phyloP scores from a whole-genome alignment of 2,113 vertebrate species.

The Phyllopteryx taeniolatus region DNA sequence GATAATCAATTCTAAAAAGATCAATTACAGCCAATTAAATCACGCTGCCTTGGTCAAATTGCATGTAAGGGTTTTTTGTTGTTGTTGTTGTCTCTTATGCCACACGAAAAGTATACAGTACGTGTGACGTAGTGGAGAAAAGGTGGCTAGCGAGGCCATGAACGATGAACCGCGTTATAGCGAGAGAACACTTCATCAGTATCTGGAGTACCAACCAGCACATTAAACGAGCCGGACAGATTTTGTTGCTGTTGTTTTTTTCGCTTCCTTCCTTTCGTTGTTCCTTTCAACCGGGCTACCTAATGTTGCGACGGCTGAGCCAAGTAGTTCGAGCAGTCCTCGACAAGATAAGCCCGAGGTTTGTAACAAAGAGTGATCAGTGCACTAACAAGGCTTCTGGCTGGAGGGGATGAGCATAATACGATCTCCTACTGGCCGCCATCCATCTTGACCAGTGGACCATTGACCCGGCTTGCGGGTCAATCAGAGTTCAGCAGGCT shows the following conservation, averaged over 20 bases:
- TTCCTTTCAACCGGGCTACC: neutral
- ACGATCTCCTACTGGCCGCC: slow-evolving; percentile 67
- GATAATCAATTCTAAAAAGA: too few relatives aligned
- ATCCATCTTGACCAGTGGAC: slow-evolving; percentile 77
- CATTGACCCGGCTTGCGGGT: slow-evolving; percentile 71
- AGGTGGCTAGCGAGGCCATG: neutral
- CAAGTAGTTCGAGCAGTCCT: neutral
- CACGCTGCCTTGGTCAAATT: too few relatives aligned
- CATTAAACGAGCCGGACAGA: neutral
- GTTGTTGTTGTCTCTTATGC: too few relatives aligned
- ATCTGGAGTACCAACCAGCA: neutral
- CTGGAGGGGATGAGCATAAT: slow-evolving; percentile 73
- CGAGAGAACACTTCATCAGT: neutral
- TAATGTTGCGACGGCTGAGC: neutral
- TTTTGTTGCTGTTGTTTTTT: neutral
- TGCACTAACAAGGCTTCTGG: slow-evolving; percentile 73
- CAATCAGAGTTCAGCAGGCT: slow-evolving; percentile 68
- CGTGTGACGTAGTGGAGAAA: neutral
- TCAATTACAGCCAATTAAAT: too few relatives aligned
- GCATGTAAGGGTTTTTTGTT: too few relatives aligned
- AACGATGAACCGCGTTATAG: neutral
- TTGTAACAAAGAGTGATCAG: slow-evolving; percentile 76
- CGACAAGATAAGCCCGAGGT: slow-evolving; percentile 5
- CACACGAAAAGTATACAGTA: too few relatives aligned
- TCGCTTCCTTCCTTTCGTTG: neutral